phyloP scores from a whole-genome alignment of 2,113 vertebrate genomes.

The Lutjanus erythropterus region DNA sequence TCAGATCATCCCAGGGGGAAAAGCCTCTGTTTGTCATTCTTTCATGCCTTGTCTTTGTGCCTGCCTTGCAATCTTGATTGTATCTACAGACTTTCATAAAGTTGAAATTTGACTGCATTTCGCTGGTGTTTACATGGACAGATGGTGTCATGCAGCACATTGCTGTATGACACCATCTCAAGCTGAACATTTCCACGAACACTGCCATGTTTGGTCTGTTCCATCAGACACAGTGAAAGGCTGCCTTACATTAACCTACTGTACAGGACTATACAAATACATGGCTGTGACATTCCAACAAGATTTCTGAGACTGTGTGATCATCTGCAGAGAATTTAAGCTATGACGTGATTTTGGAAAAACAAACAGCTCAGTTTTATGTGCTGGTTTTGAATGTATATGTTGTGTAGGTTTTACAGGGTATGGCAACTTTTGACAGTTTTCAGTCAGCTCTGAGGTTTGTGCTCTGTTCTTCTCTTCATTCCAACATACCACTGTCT shows the following conservation, averaged over 20 bases:
- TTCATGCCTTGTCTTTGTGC: too few relatives aligned
- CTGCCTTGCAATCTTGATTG: too few relatives aligned
- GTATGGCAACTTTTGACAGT: constrained; percentile 74
- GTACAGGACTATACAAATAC: constrained; percentile 7
- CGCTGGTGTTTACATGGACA: not conserved
- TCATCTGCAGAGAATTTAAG: constrained; percentile 54
- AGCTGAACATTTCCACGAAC: constrained; percentile 2
- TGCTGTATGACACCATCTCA: constrained; percentile 20
- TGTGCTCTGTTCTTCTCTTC: constrained; percentile 39
- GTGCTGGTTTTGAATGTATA: constrained; percentile 58
- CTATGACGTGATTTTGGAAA: constrained; percentile 63
- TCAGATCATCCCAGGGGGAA: too few relatives aligned
- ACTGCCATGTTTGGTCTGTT: constrained; percentile 24
- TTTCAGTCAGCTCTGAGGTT: constrained; percentile 69
- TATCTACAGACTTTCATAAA: too few relatives aligned
- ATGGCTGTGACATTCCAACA: constrained; percentile 28
- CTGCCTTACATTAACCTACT: constrained; percentile 15
- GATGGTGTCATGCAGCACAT: too few relatives aligned
- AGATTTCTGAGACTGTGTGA: constrained; percentile 39
- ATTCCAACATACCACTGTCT: constrained; percentile 42
- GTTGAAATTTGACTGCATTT: not conserved
- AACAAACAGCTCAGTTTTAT: constrained; percentile 57
- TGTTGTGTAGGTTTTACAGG: constrained; percentile 69
- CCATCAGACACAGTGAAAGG: constrained; percentile 1
- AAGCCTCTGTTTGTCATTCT: too few relatives aligned